Conservation (phyloP, 1,140 invertebrate genomes). For the Drosophila nannoptera region DNA sequence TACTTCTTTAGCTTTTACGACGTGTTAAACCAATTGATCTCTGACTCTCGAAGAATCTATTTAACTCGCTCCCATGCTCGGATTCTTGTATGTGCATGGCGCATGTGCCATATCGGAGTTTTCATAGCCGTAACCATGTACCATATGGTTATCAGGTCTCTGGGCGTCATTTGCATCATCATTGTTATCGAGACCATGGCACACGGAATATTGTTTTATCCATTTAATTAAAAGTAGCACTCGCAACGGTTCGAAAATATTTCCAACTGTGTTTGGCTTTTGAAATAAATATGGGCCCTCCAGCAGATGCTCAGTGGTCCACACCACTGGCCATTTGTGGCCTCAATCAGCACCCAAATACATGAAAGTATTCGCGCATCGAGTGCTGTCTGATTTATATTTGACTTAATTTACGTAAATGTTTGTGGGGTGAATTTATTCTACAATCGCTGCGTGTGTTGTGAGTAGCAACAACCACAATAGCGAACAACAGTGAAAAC, state of each 20-base stretch:
- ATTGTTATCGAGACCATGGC: conserved; percentile 5
- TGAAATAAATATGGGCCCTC: conserved; percentile 15
- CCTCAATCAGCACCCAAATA: conserved; percentile 36
- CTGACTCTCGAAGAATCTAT: conserved; percentile 26
- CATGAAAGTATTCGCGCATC: conserved; percentile 29
- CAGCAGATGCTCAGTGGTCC: not conserved
- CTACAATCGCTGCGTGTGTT: conserved; percentile 2
- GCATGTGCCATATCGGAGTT: conserved; percentile 20
- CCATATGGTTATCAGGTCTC: not conserved
- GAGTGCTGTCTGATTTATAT: conserved; percentile 51
- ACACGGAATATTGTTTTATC: conserved; percentile 13
- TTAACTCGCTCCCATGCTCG: not conserved
- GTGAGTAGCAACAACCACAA: conserved; percentile 8
- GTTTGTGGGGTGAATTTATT: conserved; percentile 44
- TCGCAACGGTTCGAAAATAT: conserved; percentile 30
- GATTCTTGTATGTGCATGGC: not conserved
- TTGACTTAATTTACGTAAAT: conserved; percentile 42
- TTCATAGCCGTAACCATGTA: not conserved
- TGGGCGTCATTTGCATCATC: conserved; percentile 16
- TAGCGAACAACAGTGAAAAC: conserved; percentile 10
- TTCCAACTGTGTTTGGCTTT: conserved; percentile 39
- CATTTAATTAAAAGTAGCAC: conserved; percentile 38
- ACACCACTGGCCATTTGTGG: conserved; percentile 1
- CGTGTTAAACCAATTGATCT: conserved; percentile 67
- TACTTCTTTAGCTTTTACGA: conserved; percentile 39